Conservation (phyloP, 2,113 vertebrate species). For the Condylura cristata region DNA sequence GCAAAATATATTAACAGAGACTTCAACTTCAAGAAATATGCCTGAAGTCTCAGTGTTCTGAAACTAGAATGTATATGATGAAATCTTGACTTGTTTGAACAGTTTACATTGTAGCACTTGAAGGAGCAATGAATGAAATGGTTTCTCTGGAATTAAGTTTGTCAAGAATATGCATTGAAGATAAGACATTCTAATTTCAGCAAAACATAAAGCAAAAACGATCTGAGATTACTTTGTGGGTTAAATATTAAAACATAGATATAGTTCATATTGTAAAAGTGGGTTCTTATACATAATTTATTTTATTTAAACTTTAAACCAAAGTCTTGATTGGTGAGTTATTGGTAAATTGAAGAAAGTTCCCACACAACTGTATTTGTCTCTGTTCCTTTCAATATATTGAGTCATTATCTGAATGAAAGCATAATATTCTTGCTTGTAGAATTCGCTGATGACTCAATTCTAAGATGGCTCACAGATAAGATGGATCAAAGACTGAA, state of each 20-base stretch:
- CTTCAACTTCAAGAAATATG: background rate
- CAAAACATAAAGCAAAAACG: background rate
- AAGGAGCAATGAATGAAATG: background rate
- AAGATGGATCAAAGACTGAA: constrained; percentile 24
- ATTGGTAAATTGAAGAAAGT: constrained; percentile 15
- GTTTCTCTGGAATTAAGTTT: background rate
- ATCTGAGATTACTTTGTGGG: background rate
- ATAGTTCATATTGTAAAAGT: background rate
- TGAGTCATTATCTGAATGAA: background rate
- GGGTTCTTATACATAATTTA: background rate
- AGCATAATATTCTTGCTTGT: background rate
- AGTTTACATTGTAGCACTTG: background rate
- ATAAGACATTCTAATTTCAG: constrained; percentile 4
- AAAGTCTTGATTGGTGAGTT: background rate
- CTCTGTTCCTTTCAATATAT: background rate
- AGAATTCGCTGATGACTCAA: constrained; percentile 25
- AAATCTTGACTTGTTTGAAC: background rate
- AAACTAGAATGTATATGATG: background rate
- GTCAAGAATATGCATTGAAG: background rate
- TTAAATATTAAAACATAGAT: constrained; percentile 22
- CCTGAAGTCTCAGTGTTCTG: background rate
- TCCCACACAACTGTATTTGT: constrained; percentile 1
- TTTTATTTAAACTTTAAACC: constrained; percentile 22
- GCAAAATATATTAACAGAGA: background rate
- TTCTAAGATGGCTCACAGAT: constrained; percentile 18